Conservation (phyloP, 2,797 vertebrate genomes). For the Smutsia temminckii region DNA sequence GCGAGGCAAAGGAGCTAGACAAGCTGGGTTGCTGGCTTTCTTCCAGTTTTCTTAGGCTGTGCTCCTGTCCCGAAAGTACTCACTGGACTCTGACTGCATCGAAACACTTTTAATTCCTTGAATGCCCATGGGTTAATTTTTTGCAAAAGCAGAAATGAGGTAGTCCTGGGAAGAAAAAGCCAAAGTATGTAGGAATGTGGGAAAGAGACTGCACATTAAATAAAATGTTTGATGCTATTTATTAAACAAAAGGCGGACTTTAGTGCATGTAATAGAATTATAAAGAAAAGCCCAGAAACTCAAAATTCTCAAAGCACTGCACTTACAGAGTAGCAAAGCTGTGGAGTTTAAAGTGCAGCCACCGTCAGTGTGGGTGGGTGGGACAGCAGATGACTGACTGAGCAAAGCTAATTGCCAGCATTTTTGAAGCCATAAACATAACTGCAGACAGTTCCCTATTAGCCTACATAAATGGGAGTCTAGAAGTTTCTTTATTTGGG, state of each 20-base stretch:
- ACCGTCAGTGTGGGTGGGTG: rapidly evolving
- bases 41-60: background rate
- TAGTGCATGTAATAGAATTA: rapidly evolving
- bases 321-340: background rate
- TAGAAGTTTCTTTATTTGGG: background rate
- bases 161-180: background rate
- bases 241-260: background rate
- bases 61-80: background rate
- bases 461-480: background rate
- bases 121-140: background rate
- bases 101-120: background rate
- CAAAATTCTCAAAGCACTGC: background rate
- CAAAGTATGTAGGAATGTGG: background rate
- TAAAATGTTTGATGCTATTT: rapidly evolving
- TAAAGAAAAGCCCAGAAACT: background rate
- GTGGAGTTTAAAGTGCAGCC: rapidly evolving
- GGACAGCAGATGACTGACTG: no score
- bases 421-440: background rate
- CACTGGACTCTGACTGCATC: background rate
- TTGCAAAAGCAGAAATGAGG: background rate
- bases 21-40: background rate
- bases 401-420: rapidly evolving
- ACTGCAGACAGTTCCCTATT: rapidly evolving
- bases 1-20: background rate
- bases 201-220: no score